phyloP scores from a whole-genome alignment of 37 sponge, comb jelly and placozoan species.

The Petrosia ficiformis region DNA sequence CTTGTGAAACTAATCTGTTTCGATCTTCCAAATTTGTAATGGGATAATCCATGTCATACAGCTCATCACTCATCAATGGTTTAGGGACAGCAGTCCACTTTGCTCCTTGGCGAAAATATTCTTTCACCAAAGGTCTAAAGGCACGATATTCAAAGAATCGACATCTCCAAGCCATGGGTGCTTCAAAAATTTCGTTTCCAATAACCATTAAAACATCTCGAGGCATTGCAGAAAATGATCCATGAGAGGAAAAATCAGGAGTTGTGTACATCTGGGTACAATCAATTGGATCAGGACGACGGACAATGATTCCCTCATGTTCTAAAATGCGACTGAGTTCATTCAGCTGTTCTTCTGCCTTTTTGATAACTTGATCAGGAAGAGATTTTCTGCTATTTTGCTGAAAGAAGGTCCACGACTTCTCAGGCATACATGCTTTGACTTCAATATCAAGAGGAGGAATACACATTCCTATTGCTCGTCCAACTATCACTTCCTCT shows the following conservation, averaged over 20 bases:
- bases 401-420: conserved; percentile 45
- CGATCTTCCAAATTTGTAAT: conserved; percentile 14
- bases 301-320: conserved; percentile 61
- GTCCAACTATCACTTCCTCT: conserved; percentile 69
- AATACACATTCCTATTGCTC: conserved; percentile 43
- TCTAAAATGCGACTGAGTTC: conserved; percentile 53
- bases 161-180: conserved; percentile 82
- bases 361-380: conserved; percentile 28
- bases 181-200: conserved; percentile 80
- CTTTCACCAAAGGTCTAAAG: conserved; percentile 64
- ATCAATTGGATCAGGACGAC: conserved; percentile 52
- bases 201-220: conserved; percentile 65
- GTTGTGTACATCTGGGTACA: conserved; percentile 44
- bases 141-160: conserved; percentile 77
- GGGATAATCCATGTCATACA: conserved; percentile 61
- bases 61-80: conserved; percentile 55
- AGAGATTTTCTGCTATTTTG: conserved; percentile 44
- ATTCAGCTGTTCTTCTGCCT: conserved; percentile 46
- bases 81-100: conserved; percentile 74
- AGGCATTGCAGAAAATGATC: conserved; percentile 59
- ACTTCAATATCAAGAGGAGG: conserved; percentile 57
- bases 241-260: conserved; percentile 56
- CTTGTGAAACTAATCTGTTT: conserved; percentile 21
- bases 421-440: conserved; percentile 47
- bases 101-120: conserved; percentile 67